phyloP scores from a whole-genome alignment of 2,113 vertebrate species.

The Platysternon megacephalum region DNA sequence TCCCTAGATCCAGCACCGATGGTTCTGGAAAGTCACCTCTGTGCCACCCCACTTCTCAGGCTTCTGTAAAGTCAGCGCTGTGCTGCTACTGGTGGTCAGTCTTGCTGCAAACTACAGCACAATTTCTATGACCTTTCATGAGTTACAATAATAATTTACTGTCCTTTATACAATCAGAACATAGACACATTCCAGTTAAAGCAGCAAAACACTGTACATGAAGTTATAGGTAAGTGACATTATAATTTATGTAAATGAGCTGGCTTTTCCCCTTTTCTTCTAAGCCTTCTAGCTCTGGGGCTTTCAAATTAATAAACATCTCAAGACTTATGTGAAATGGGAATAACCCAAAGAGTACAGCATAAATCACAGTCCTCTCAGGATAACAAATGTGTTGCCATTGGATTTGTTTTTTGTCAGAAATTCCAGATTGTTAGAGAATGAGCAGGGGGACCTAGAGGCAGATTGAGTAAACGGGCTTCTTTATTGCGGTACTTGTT shows the following conservation, averaged over 20 bases:
- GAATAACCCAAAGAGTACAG: neutral
- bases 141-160: neutral
- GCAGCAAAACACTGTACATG: neutral
- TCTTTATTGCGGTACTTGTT: no score
- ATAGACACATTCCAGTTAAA: neutral
- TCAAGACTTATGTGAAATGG: accelerated
- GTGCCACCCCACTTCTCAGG: neutral
- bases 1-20: no score
- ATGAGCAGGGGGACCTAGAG: no score
- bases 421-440: neutral
- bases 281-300: neutral
- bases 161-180: neutral
- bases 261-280: neutral
- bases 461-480: no score
- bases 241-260: neutral
- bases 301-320: neutral
- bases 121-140: neutral
- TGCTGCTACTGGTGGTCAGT: neutral
- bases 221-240: accelerated
- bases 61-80: accelerated
- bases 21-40: neutral
- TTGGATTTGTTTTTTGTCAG: neutral
- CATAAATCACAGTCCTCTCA: neutral
- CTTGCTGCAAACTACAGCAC: neutral
- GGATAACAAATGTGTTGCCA: neutral